Evolutionary conservation across 2,888 invertebrate genomes (phyloP).

Genomic region (Hydriomena furcata): DNA sequence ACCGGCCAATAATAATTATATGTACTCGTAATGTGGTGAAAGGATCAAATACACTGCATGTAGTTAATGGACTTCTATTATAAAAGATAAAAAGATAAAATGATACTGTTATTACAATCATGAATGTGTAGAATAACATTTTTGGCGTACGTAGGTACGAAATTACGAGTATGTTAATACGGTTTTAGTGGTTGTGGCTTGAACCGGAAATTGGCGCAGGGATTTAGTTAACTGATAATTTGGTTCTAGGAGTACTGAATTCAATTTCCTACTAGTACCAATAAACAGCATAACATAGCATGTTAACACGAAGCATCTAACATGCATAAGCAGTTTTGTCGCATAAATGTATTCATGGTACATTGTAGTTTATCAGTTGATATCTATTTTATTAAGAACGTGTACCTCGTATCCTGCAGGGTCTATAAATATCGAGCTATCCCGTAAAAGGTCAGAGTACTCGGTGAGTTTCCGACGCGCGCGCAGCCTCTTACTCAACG

Average conservation of each 20-base stretch:
- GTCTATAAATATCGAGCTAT: conserved; percentile 28
- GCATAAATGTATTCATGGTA: too few species aligned
- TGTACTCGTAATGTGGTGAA: too few species aligned
- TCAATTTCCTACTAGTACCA: too few species aligned
- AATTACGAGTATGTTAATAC: too few species aligned
- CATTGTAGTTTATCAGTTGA: not conserved
- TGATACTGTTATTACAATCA: too few species aligned
- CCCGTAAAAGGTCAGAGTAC: conserved; percentile 59
- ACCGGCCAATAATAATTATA: too few species aligned
- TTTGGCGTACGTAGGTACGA: too few species aligned
- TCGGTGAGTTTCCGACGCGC: conserved; percentile 47
- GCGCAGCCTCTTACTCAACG: conserved; percentile 49
- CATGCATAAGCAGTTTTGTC: not conserved
- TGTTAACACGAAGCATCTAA: not conserved
- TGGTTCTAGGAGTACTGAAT: not conserved
- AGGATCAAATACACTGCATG: too few species aligned
- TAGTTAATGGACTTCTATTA: too few species aligned
- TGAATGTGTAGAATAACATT: too few species aligned
- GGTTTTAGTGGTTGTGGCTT: not conserved
- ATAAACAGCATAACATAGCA: too few species aligned
- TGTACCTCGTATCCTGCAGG: conserved; percentile 2
- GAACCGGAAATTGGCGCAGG: not conserved
- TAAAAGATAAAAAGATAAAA: too few species aligned
- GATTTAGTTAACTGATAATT: not conserved
- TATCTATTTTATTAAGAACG: not conserved